Evolutionary conservation across 2,113 vertebrate species (phyloP), one percentile per base, ranked within the genome.

Genomic region (Passer domesticus): DNA sequence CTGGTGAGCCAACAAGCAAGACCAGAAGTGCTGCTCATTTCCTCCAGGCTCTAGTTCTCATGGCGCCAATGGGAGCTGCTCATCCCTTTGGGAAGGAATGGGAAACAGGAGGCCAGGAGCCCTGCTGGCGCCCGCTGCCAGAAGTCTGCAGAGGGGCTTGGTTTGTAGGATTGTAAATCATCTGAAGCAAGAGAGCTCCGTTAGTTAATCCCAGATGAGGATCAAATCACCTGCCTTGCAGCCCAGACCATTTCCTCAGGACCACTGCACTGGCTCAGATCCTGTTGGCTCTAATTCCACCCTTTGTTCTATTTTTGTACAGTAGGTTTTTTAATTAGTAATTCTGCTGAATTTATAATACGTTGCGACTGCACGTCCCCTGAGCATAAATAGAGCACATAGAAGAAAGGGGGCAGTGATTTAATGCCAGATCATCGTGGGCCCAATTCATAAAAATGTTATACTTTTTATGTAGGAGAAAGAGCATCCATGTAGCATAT

Each of bases 121-220:
- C 76, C 76, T 23, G 27, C 78, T 91, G 87, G 84, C 27, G 7
- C 90, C 82, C 18, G 2, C 75, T 62, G 79, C 92, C 12, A 7
- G 33, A 72, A 41, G 67, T 37, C 94, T 90, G 68, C 72, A 23
- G 59, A 55, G 52, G 60, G 88, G 75, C 83, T 86, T 72, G 63
- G 60, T 33, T 43, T 63, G 46, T 21, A 55, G 83, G 60, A 63
- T 0, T 94, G 87, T 92, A 96, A 96, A 95, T 97, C 95, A 94
- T 95, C 73, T 58, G 80, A 52, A 94, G 90, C 80, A 31, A 64
- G 69, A 75, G 80, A 87, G 49, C 49, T 58, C 11, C 4, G 16
- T 73, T 95, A 97, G 94, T 97, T 97, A 95, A 94, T 94, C 83
- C 96, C 95, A 95, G 89, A 94, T 82, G 86, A 97, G 90, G 87